Conservation (phyloP, 2,888 invertebrate genomes). For the Pegoplata infirma region DNA sequence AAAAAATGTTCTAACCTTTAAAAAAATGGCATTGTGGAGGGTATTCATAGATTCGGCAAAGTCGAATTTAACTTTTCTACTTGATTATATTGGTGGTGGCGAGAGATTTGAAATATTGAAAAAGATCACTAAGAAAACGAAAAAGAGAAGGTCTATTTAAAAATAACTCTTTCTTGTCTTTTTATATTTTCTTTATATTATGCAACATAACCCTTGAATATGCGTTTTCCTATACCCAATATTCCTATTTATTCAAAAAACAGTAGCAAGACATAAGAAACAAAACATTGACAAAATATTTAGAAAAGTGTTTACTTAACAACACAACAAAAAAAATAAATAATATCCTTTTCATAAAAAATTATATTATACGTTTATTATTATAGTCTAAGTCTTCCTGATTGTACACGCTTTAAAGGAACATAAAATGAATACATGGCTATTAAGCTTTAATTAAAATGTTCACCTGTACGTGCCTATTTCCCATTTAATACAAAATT, state of each 20-base stretch:
- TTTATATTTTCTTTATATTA: too few relatives aligned
- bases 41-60: too few relatives aligned
- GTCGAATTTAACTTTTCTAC: too few relatives aligned
- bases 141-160: too few relatives aligned
- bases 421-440: constrained; percentile 35
- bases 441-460: constrained; percentile 60
- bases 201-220: too few relatives aligned
- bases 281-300: background rate
- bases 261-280: background rate
- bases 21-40: too few relatives aligned
- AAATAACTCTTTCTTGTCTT: too few relatives aligned
- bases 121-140: too few relatives aligned
- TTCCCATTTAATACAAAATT: constrained; percentile 13
- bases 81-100: too few relatives aligned
- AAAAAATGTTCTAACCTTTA: too few relatives aligned
- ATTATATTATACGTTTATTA: constrained; percentile 21
- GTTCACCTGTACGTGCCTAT: constrained; percentile 53
- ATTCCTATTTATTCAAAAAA: too few relatives aligned
- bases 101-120: too few relatives aligned
- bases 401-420: constrained; percentile 23
- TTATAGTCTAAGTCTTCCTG: background rate
- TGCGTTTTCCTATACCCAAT: constrained; percentile 6
- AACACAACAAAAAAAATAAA: constrained; percentile 1
- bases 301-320: constrained; percentile 9
- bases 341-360: constrained; percentile 22